These are phyloP conservation scores for Coenonympha glycerion DNA, from an alignment of 2,888 invertebrate species.

Conservation along the genomic window DNA sequence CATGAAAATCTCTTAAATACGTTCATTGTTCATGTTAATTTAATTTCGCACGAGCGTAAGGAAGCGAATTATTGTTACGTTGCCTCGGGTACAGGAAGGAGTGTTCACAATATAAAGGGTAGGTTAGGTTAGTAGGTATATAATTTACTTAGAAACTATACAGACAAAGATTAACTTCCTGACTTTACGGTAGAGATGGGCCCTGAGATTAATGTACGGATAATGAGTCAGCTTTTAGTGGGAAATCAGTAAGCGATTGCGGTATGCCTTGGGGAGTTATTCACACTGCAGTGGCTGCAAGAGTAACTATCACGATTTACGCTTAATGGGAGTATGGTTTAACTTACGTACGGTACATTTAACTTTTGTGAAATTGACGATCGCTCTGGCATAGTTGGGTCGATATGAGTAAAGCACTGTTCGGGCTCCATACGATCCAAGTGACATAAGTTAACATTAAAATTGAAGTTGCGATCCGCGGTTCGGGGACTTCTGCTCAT, in stretches of 20 bases:
- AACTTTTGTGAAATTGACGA: no score
- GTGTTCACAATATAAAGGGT: slow-evolving; percentile 4
- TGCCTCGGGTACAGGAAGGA: neutral
- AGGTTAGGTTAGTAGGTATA: no score
- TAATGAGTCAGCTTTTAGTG: slow-evolving; percentile 58
- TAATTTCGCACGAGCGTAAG: neutral
- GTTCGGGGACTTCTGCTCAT: no score
- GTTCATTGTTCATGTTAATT: neutral
- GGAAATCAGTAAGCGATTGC: slow-evolving; percentile 13
- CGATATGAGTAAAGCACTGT: no score
- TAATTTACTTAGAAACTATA: slow-evolving; percentile 9
- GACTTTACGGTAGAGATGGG: slow-evolving; percentile 10
- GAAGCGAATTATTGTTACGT: neutral
- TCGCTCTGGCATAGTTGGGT: no score
- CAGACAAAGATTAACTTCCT: slow-evolving; percentile 14
- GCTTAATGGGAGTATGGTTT: no score
- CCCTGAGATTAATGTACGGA: slow-evolving; percentile 51
- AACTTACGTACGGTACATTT: no score
- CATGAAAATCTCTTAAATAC: no score
- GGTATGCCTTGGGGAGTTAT: neutral
- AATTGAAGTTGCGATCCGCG: no score
- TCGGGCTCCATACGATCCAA: no score
- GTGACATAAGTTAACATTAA: no score
- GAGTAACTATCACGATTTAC: neutral
- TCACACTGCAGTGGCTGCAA: neutral